Evolutionary conservation across 1,140 invertebrate species (phyloP).

Genomic region (Brachionus rubens): DNA sequence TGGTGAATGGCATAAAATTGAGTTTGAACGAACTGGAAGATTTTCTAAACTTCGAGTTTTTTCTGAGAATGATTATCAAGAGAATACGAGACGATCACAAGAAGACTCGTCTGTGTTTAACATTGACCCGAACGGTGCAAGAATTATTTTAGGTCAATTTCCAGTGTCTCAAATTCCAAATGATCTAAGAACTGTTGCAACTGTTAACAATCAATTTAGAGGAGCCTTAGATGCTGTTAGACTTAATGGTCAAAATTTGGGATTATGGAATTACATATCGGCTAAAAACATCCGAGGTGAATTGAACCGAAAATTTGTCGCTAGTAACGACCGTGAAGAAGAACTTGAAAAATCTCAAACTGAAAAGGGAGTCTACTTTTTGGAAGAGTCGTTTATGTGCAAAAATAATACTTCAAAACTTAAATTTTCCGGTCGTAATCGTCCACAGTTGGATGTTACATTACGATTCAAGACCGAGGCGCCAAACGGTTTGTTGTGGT

Average conservation of each 20-base stretch:
- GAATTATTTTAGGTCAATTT: slow-evolving; percentile 23
- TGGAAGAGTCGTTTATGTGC: slow-evolving; percentile 40
- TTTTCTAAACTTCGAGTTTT: not conserved
- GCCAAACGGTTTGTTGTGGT: slow-evolving; percentile 27
- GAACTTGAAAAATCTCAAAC: slow-evolving; percentile 20
- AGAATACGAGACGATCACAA: not conserved
- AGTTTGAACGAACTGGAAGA: slow-evolving; percentile 16
- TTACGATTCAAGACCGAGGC: slow-evolving; percentile 18
- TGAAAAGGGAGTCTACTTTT: slow-evolving; percentile 39
- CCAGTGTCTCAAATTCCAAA: slow-evolving; percentile 30
- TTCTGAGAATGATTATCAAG: slow-evolving; percentile 19
- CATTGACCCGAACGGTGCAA: slow-evolving; percentile 19
- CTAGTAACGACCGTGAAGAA: not conserved
- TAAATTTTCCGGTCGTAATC: not conserved
- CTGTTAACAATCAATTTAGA: slow-evolving; percentile 17
- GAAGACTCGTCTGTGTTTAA: slow-evolving; percentile 34
- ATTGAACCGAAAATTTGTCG: slow-evolving; percentile 34
- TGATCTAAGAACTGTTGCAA: not conserved
- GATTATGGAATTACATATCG: slow-evolving; percentile 23
- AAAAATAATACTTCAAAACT: not conserved
- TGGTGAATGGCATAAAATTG: slow-evolving; percentile 41
- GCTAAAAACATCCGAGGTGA: slow-evolving; percentile 39
- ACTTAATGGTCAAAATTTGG: not conserved
- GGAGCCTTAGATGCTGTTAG: slow-evolving; percentile 21
- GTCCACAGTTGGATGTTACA: slow-evolving; percentile 4